These are phyloP conservation scores for Cryptoprocta ferox DNA, from an alignment of 2,797 vertebrate genomes.

Conservation along the genomic window DNA sequence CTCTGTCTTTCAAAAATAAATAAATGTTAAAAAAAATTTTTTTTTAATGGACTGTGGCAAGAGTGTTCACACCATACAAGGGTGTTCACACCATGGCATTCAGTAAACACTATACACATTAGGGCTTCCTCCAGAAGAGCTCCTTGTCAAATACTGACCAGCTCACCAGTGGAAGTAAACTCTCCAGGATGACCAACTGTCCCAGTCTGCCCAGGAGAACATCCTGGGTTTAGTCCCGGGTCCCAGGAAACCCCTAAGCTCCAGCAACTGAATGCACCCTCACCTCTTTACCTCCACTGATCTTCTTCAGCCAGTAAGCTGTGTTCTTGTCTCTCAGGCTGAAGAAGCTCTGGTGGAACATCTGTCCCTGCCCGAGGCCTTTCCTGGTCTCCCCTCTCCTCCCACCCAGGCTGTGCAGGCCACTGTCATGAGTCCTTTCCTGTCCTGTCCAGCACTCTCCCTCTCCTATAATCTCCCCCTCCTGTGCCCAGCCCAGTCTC, in stretches of 20 bases:
- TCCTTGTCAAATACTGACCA: neutral
- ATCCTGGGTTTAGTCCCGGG: neutral
- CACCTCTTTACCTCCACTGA: neutral
- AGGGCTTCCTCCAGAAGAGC: neutral
- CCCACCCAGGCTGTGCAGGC: neutral
- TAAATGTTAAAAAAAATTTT: too few relatives aligned
- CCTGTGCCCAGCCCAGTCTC: neutral
- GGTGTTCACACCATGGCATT: neutral
- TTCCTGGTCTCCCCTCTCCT: neutral
- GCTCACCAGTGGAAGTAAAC: neutral
- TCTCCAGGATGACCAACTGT: fast-evolving
- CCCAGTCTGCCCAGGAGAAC: neutral
- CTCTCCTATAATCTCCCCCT: neutral
- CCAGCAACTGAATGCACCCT: neutral
- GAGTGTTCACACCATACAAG: neutral
- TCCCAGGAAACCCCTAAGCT: neutral
- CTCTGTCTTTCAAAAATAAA: too few relatives aligned
- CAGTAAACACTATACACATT: fast-evolving
- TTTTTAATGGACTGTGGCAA: too few relatives aligned
- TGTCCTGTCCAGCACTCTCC: neutral
- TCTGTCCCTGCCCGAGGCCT: fast-evolving
- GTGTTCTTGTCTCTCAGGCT: neutral
- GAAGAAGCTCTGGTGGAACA: neutral
- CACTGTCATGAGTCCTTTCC: neutral
- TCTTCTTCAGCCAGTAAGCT: neutral